Conservation (phyloP, 2,113 vertebrate genomes). For the Sinocyclocheilus anshuiensis region DNA sequence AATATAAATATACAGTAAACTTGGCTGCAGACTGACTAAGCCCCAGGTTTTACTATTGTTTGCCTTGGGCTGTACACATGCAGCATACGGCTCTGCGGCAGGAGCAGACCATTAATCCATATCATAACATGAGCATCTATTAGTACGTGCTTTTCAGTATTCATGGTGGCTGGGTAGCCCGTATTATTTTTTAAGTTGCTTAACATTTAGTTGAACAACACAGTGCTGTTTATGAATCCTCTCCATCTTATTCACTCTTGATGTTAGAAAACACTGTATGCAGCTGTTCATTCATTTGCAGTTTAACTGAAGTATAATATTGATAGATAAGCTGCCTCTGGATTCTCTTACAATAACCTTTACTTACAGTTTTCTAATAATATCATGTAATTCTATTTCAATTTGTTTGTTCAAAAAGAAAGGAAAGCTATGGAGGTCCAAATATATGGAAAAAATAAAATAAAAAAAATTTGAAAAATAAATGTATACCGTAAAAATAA, state of each 20-base stretch:
- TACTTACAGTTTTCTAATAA: not conserved
- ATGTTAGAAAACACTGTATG: not conserved
- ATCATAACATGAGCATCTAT: constrained; percentile 49
- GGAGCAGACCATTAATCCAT: constrained; percentile 50
- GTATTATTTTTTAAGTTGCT: constrained; percentile 24
- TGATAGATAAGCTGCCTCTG: not conserved
- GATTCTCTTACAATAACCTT: not conserved
- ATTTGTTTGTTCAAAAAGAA: not conserved
- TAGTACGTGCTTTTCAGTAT: constrained; percentile 40
- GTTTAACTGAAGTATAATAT: not conserved
- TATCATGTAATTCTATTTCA: not conserved
- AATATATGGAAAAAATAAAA: not conserved
- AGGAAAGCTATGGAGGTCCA: not conserved
- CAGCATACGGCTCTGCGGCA: constrained; percentile 33
- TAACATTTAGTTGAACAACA: constrained; percentile 13
- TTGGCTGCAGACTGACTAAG: constrained; percentile 51
- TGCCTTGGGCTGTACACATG: constrained; percentile 50
- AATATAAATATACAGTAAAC: constrained; percentile 54
- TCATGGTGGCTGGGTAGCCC: not conserved
- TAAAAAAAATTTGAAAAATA: not conserved
- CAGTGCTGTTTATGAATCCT: constrained; percentile 24
- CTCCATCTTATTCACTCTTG: constrained; percentile 22
- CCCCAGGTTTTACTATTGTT: constrained; percentile 57
- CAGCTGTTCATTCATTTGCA: not conserved
- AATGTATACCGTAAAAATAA: not conserved